phyloP scores from a whole-genome alignment of 2,888 invertebrate genomes.

The Drosophila ustulata region DNA sequence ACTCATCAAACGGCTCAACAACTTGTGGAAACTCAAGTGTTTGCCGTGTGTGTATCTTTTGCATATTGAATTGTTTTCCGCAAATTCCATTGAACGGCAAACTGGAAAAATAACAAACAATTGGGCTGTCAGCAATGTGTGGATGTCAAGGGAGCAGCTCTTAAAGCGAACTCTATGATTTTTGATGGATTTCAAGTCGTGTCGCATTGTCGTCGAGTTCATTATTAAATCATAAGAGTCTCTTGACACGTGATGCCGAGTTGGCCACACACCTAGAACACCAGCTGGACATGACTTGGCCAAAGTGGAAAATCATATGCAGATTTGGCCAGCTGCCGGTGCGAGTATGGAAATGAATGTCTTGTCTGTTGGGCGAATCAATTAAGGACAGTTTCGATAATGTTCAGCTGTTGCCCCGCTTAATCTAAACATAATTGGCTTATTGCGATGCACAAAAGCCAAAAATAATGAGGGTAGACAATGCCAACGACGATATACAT shows the following conservation, averaged over 20 bases:
- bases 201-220: slow-evolving; percentile 68
- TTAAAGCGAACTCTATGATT: slow-evolving; percentile 42
- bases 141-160: slow-evolving; percentile 72
- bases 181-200: slow-evolving; percentile 46
- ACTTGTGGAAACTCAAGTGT: slow-evolving; percentile 60
- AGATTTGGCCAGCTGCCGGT: slow-evolving; percentile 59
- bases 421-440: slow-evolving; percentile 78
- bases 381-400: slow-evolving; percentile 51
- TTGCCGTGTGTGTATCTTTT: slow-evolving; percentile 57
- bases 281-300: slow-evolving; percentile 74
- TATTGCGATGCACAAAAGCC: slow-evolving; percentile 70
- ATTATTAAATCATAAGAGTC: slow-evolving; percentile 70
- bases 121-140: slow-evolving; percentile 66
- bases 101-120: slow-evolving; percentile 53
- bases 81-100: slow-evolving; percentile 60
- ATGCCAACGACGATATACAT: slow-evolving; percentile 45
- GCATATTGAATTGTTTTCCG: slow-evolving; percentile 60
- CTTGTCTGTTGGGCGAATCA: slow-evolving; percentile 44
- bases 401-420: slow-evolving; percentile 61
- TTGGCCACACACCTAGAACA: slow-evolving; percentile 63
- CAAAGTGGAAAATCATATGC: slow-evolving; percentile 59
- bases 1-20: slow-evolving; percentile 71
- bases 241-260: slow-evolving; percentile 66
- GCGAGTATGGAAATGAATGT: not conserved
- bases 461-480: slow-evolving; percentile 76